phyloP scores from a whole-genome alignment of 2,797 vertebrate species.

The Arrhamphus sclerolepis region DNA sequence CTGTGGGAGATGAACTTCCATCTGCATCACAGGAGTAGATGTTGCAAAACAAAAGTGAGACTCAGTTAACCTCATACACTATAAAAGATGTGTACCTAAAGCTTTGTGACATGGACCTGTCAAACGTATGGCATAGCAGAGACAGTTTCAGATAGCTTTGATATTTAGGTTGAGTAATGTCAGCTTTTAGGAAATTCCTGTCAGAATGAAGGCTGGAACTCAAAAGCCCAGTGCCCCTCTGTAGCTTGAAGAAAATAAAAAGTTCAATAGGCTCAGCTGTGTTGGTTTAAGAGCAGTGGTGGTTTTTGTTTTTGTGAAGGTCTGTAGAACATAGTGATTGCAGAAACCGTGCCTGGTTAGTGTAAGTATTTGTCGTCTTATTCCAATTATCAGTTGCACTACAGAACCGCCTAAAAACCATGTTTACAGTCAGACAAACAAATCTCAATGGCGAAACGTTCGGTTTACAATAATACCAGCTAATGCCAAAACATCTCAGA shows the following conservation, averaged over 20 bases:
- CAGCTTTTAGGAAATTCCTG: conserved; percentile 18
- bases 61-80: conserved; percentile 37
- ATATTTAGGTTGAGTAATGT: conserved; percentile 33
- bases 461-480: conserved; percentile 81
- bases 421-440: conserved; percentile 76
- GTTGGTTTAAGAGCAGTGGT: conserved; percentile 71
- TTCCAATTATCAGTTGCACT: conserved; percentile 67
- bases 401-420: conserved; percentile 52
- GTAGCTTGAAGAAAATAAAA: conserved; percentile 63
- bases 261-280: conserved; percentile 46
- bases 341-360: conserved; percentile 79
- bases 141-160: conserved; percentile 38
- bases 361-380: conserved; percentile 70
- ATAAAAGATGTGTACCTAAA: conserved; percentile 31
- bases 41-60: conserved; percentile 14
- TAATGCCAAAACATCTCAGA: conserved; percentile 75
- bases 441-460: conserved; percentile 51
- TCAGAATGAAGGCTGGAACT: conserved; percentile 39
- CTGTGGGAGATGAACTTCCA: conserved; percentile 57
- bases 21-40: conserved; percentile 66
- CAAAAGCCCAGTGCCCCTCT: conserved; percentile 72
- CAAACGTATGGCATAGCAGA: conserved; percentile 51
- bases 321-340: conserved; percentile 73
- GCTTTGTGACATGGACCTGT: conserved; percentile 55
- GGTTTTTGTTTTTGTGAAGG: conserved; percentile 67